These are phyloP conservation scores for Pangasius larnaudii DNA, from an alignment of 2,797 vertebrate genomes.

Conservation along the genomic window DNA sequence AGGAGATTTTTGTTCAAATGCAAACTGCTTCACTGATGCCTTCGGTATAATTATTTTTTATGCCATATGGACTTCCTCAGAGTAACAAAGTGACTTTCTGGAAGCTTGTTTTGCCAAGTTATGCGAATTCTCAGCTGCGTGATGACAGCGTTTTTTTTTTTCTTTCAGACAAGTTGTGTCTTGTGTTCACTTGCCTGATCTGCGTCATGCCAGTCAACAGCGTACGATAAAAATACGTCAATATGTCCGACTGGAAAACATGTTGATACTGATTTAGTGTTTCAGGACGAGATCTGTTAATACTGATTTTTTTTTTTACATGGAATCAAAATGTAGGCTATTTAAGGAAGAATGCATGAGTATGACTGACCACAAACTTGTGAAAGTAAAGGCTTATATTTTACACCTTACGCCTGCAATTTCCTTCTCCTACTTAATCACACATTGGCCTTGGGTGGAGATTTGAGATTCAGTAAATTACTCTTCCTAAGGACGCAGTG, in stretches of 20 bases:
- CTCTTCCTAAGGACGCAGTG: constrained; percentile 1
- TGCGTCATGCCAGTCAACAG: neutral
- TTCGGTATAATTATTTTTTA: no score
- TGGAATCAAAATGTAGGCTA: neutral
- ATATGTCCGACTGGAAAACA: neutral
- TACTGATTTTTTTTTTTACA: neutral
- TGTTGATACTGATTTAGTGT: neutral
- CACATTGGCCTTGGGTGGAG: constrained; percentile 49
- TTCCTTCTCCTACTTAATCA: neutral
- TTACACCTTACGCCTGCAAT: neutral
- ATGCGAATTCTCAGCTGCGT: neutral
- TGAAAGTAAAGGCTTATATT: neutral
- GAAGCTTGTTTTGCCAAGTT: neutral
- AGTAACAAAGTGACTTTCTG: neutral
- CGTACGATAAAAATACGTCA: neutral
- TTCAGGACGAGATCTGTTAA: neutral
- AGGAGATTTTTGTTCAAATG: no score
- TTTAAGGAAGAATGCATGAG: neutral
- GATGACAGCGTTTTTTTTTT: neutral
- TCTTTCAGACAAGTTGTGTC: neutral
- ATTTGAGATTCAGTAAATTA: constrained; percentile 43
- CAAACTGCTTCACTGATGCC: no score
- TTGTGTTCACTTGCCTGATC: neutral
- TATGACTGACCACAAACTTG: neutral
- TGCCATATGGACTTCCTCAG: neutral